phyloP scores from a whole-genome alignment of 2,888 invertebrate species.

The Hybos culiciformis region DNA sequence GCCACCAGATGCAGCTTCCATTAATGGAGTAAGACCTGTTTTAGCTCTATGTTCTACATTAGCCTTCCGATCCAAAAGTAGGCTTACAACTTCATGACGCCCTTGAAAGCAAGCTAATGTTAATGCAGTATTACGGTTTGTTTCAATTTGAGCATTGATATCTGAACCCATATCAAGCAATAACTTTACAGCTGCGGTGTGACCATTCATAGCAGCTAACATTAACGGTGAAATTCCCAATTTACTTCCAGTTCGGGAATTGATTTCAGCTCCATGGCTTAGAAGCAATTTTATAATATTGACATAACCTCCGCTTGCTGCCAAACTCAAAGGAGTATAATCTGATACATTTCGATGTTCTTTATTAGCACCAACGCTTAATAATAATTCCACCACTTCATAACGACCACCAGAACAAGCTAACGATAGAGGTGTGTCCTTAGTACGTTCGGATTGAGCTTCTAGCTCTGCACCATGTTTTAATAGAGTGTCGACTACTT shows the following conservation, averaged over 20 bases:
- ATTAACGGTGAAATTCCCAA: conserved; percentile 97
- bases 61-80: conserved; percentile 89
- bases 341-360: conserved; percentile 98
- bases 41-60: conserved; percentile 99
- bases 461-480: conserved; percentile 95
- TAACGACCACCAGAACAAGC: conserved; percentile 96
- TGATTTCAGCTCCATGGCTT: conserved; percentile 93
- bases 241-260: conserved; percentile 93
- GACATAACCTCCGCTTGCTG: conserved; percentile 96
- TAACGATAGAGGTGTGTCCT: conserved; percentile 93
- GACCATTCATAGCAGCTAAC: conserved; percentile 99
- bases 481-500: conserved; percentile 78
- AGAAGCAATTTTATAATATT: conserved; percentile 92
- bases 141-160: conserved; percentile 99
- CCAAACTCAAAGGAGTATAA: conserved; percentile 96
- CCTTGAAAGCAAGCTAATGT: conserved; percentile 99
- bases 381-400: conserved; percentile 85
- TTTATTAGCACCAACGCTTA: conserved; percentile 86
- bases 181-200: conserved; percentile 85
- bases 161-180: conserved; percentile 96
- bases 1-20: conserved; percentile 99
- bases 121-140: conserved; percentile 95
- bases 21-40: conserved; percentile 95
- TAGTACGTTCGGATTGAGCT: conserved; percentile 96
- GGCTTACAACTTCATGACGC: conserved; percentile 92